Conservation (phyloP, 2,797 vertebrate genomes). For the Pantherophis alleghaniensis region DNA sequence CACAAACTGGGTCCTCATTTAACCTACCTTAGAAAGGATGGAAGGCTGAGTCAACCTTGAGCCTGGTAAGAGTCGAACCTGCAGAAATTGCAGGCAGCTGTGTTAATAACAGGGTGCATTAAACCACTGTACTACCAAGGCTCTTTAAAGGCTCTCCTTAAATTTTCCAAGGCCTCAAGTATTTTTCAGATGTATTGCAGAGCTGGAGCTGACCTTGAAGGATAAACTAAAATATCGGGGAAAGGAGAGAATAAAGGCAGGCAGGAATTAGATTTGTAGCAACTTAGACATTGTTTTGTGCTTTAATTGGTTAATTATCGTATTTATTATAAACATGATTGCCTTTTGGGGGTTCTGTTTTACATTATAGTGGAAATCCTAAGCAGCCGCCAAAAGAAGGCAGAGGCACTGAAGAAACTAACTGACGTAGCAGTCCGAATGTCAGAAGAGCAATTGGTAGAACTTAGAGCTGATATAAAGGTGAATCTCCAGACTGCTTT, state of each 20-base stretch:
- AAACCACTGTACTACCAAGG: too few relatives aligned
- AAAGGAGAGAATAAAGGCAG: background rate
- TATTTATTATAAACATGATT: background rate
- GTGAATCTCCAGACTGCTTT: slow-evolving; percentile 60
- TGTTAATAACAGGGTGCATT: too few relatives aligned
- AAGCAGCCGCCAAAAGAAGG: slow-evolving; percentile 87
- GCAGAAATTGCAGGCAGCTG: too few relatives aligned
- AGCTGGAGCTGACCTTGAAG: background rate
- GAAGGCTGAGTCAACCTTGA: too few relatives aligned
- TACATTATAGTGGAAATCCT: slow-evolving; percentile 83
- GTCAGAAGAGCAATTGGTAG: slow-evolving; percentile 91
- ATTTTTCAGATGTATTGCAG: background rate
- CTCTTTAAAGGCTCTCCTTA: too few relatives aligned
- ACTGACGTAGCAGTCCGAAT: slow-evolving; percentile 87
- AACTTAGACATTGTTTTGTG: background rate
- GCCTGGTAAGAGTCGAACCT: too few relatives aligned
- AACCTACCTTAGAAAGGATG: too few relatives aligned
- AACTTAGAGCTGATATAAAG: slow-evolving; percentile 95
- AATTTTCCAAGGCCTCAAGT: background rate
- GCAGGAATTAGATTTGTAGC: background rate
- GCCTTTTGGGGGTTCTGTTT: background rate
- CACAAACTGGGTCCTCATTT: too few relatives aligned
- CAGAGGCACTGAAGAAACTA: slow-evolving; percentile 85
- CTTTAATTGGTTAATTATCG: background rate
- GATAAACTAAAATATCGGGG: background rate